Percentiles rank a stretch among this genome's conserved stretches.
Conservation (phyloP, 2,797 vertebrate species). For the Gambusia yucatana region DNA sequence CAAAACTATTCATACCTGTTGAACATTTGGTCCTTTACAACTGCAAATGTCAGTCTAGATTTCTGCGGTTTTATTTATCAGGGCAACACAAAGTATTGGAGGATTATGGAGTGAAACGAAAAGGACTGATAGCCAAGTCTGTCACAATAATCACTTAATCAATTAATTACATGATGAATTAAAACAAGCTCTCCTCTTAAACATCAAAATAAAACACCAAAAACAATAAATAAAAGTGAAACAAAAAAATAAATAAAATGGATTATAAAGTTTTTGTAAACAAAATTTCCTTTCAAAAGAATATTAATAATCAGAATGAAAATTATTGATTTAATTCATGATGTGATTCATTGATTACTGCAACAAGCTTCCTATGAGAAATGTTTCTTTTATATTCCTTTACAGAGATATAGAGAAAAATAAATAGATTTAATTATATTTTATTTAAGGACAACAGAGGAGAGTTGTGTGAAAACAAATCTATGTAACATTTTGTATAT, state of each 20-base stretch:
- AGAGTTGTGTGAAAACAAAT: background rate
- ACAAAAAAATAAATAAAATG: no score
- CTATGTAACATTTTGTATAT: background rate
- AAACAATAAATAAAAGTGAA: no score
- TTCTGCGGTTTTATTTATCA: background rate
- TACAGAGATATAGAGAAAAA: background rate
- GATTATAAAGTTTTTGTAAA: no score
- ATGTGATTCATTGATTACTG: background rate
- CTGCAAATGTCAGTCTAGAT: background rate
- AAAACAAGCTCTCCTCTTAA: no score
- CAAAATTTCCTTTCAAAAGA: no score
- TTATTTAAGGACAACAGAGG: background rate
- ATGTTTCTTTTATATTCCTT: background rate
- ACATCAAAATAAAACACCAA: no score
- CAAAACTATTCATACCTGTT: background rate
- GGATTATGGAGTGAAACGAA: background rate
- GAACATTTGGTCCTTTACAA: background rate
- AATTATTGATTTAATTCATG: no score
- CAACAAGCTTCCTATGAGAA: background rate
- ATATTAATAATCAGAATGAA: no score
- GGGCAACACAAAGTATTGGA: background rate
- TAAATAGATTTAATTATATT: background rate
- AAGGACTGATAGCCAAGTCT: background rate
- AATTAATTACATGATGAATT: no score
- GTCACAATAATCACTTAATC: no score